Evolutionary conservation across 92 coral and sea anemone genomes (phyloP).

Genomic region (Isaurus tuberculatus): DNA sequence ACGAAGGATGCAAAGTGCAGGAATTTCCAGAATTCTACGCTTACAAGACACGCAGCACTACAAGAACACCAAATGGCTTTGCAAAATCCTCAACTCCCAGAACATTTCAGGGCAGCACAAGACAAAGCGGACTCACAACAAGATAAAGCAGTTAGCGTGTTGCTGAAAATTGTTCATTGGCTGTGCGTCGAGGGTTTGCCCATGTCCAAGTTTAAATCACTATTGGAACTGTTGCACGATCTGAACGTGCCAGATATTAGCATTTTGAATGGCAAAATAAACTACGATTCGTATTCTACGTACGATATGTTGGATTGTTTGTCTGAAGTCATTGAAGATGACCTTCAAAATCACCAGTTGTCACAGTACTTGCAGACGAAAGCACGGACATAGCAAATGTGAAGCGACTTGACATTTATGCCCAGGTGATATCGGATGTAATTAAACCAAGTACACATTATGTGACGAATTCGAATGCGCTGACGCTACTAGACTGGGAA

Average conservation of each 20-base stretch:
- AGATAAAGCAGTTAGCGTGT: constrained; percentile 16
- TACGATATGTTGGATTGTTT: constrained; percentile 14
- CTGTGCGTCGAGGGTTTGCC: constrained; percentile 27
- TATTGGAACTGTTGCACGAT: constrained; percentile 30
- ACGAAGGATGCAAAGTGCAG: constrained; percentile 11
- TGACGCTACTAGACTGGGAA: constrained; percentile 49
- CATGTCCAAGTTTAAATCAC: constrained; percentile 15
- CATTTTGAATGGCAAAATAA: constrained; percentile 6
- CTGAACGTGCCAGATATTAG: constrained; percentile 24
- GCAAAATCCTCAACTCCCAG: constrained; percentile 29
- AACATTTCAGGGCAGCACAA: constrained; percentile 10
- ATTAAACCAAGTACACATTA: constrained; percentile 49
- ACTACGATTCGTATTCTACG: constrained; percentile 21
- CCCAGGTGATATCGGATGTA: constrained; percentile 40
- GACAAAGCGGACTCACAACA: constrained; percentile 26
- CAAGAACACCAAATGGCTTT: constrained; percentile 28
- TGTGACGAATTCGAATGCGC: constrained; percentile 45
- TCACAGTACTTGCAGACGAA: constrained; percentile 25
- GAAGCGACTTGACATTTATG: constrained; percentile 46
- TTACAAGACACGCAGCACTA: constrained; percentile 16
- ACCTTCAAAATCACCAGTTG: constrained; percentile 25
- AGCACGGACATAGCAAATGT: constrained; percentile 23
- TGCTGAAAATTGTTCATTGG: constrained; percentile 24
- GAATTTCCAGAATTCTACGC: constrained; percentile 8
- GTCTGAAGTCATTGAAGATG: constrained; percentile 16